phyloP scores from a whole-genome alignment of 2,113 vertebrate species.

The Hippoglossus stenolepis region DNA sequence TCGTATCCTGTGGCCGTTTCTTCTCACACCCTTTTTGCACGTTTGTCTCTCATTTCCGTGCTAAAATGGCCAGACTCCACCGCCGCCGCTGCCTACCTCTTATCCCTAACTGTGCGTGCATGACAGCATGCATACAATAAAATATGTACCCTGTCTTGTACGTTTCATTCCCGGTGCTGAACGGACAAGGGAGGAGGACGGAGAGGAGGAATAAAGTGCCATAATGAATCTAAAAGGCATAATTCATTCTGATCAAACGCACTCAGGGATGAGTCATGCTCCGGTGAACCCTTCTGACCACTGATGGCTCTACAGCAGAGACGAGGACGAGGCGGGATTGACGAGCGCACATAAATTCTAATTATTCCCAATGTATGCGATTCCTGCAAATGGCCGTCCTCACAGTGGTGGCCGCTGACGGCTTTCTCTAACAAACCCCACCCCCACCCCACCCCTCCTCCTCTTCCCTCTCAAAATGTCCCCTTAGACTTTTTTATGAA shows the following conservation, averaged over 20 bases:
- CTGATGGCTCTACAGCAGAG: conserved; percentile 71
- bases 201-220: conserved; percentile 82
- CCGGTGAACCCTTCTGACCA: conserved; percentile 77
- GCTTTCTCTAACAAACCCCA: conserved; percentile 60
- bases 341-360: conserved; percentile 80
- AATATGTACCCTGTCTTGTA: conserved; percentile 83
- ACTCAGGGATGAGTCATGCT: conserved; percentile 82
- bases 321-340: conserved; percentile 66
- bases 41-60: not conserved
- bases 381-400: conserved; percentile 76
- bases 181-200: conserved; percentile 80
- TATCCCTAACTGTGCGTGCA: conserved; percentile 64
- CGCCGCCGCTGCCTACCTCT: conserved; percentile 50
- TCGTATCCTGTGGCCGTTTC: not conserved
- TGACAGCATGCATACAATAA: conserved; percentile 79
- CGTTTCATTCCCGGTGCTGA: conserved; percentile 75
- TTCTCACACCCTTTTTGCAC: not conserved
- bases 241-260: conserved; percentile 83
- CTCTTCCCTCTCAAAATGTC: conserved; percentile 50
- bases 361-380: conserved; percentile 80
- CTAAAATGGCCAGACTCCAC: conserved; percentile 24
- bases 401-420: conserved; percentile 67
- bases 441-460: not conserved
- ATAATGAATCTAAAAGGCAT: conserved; percentile 85
- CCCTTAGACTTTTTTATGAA: conserved; percentile 61